Conservation (phyloP, 2,113 vertebrate genomes). For the Nematolebias whitei region DNA sequence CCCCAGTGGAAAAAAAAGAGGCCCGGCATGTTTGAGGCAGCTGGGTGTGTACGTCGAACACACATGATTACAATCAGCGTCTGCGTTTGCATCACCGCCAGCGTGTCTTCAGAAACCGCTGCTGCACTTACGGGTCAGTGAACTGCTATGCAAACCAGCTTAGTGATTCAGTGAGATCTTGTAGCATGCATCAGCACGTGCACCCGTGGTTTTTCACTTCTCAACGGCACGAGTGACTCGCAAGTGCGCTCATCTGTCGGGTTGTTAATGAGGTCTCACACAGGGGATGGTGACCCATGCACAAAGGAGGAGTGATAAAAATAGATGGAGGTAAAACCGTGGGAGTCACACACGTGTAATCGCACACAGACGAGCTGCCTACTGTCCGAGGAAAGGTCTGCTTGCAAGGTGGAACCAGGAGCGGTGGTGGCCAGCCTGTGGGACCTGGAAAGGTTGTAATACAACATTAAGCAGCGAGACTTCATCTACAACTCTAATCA, state of each 20-base stretch:
- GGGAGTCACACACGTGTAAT: conserved; percentile 25
- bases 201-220: conserved; percentile 9
- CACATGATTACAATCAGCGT: background rate
- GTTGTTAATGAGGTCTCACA: conserved; percentile 35
- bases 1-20: too few species aligned
- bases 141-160: conserved; percentile 20
- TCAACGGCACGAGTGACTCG: conserved; percentile 48
- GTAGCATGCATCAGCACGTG: too few species aligned
- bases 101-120: conserved; percentile 9
- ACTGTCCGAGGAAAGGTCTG: conserved; percentile 62
- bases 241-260: conserved; percentile 44
- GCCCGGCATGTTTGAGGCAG: conserved; percentile 3
- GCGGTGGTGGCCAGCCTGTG: conserved; percentile 39
- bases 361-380: conserved; percentile 50
- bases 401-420: conserved; percentile 55
- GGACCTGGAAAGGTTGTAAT: conserved; percentile 64
- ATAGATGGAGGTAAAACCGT: conserved; percentile 6
- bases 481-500: conserved; percentile 8
- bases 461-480: conserved; percentile 51
- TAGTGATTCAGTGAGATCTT: conserved; percentile 23
- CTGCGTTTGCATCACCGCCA: conserved; percentile 14
- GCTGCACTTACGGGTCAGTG: conserved; percentile 16
- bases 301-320: conserved; percentile 49
- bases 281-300: conserved; percentile 47
- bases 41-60: background rate